Evolutionary conservation across 2,797 vertebrate genomes (phyloP).

Genomic region (Phyllotis vaccarum): DNA sequence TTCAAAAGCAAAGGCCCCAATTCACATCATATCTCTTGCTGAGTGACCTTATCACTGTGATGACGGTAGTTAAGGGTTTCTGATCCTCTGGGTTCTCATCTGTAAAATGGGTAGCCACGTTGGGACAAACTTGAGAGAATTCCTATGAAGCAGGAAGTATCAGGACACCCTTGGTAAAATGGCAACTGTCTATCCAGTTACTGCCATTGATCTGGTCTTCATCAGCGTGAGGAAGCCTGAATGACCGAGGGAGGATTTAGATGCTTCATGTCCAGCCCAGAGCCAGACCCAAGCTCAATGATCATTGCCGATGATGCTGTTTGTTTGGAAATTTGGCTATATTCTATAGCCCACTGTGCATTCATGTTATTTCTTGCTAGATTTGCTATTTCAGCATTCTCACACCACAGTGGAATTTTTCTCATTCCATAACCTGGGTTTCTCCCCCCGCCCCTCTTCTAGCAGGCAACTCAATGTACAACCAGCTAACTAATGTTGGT

Average conservation of each 20-base stretch:
- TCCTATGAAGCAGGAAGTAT: accelerated
- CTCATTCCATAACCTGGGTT: neutral
- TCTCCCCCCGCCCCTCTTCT: neutral
- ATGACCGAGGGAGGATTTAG: accelerated
- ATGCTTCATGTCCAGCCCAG: neutral
- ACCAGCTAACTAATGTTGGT: too few species aligned
- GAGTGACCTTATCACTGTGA: neutral
- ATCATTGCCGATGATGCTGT: neutral
- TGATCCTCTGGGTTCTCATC: neutral
- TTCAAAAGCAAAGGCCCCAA: neutral
- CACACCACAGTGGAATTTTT: neutral
- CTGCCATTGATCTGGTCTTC: accelerated
- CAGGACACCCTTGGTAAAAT: neutral
- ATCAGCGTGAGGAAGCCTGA: neutral
- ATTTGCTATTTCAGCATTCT: neutral
- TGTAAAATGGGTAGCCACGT: neutral
- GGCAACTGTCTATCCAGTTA: neutral
- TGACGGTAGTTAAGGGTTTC: neutral
- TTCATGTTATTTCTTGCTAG: too few species aligned
- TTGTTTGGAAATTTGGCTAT: neutral
- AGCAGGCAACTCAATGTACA: accelerated
- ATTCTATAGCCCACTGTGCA: neutral
- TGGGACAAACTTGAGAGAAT: neutral
- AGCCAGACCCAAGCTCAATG: neutral
- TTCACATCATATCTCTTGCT: accelerated